A percentile compares a stretch with the other conserved stretches of the same genome.
Evolutionary conservation across 92 coral and sea anemone genomes (phyloP).

Genomic region (Zoanthus sansibaricus): DNA sequence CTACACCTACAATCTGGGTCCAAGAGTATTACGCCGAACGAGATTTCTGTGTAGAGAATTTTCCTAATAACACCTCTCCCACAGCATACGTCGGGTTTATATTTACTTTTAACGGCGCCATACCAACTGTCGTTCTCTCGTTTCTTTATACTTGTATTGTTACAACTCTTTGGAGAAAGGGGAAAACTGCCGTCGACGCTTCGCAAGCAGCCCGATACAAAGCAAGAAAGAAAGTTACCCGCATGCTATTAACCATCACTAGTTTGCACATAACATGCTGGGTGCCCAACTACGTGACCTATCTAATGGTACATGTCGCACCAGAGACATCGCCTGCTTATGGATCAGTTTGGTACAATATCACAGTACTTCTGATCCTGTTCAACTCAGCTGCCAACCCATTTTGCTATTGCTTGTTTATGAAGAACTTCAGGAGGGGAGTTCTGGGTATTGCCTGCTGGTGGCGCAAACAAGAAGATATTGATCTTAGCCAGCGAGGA

Average conservation of each 20-base stretch:
- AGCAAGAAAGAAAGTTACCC: conserved; percentile 76
- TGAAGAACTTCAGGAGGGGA: conserved; percentile 70
- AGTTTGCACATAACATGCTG: conserved; percentile 73
- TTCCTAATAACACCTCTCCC: not conserved
- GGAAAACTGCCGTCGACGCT: conserved; percentile 55
- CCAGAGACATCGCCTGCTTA: conserved; percentile 64
- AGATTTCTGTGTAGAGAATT: conserved; percentile 2
- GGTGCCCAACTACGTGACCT: conserved; percentile 81
- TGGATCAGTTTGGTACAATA: conserved; percentile 77
- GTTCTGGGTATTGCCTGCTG: conserved; percentile 16
- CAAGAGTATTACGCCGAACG: not conserved
- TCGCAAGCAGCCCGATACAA: conserved; percentile 75
- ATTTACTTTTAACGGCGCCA: conserved; percentile 53
- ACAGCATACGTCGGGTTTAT: not conserved
- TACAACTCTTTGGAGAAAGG: conserved; percentile 68
- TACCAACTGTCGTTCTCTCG: conserved; percentile 69
- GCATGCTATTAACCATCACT: conserved; percentile 73
- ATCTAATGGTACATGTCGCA: conserved; percentile 65
- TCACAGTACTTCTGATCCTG: conserved; percentile 80
- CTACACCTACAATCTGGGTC: not conserved
- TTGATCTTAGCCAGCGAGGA: no score
- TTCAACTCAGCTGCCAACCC: conserved; percentile 85
- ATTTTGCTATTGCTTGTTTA: conserved; percentile 76
- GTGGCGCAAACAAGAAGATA: conserved; percentile 1
- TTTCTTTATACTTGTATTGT: conserved; percentile 67